Conservation (phyloP, 2,888 invertebrate species). For the Luperina testacea region DNA sequence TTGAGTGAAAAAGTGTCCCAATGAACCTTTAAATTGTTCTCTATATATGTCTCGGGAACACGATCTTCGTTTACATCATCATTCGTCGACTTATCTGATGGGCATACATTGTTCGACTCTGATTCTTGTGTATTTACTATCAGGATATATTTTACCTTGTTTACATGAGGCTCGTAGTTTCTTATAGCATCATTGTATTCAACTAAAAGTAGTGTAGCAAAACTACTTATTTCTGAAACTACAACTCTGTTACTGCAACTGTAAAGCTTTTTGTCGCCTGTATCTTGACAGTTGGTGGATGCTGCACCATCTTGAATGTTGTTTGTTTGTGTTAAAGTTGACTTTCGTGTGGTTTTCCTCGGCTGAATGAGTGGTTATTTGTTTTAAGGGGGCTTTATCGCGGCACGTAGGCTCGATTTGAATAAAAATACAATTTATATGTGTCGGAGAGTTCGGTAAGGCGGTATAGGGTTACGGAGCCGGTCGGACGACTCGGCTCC, state of each 20-base stretch:
- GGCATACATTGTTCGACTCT: slow-evolving; percentile 71
- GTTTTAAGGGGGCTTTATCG: slow-evolving; percentile 88
- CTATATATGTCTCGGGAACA: slow-evolving; percentile 78
- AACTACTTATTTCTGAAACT: slow-evolving; percentile 78
- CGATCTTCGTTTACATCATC: slow-evolving; percentile 76
- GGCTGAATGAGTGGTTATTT: slow-evolving; percentile 84
- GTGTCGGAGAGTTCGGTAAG: slow-evolving; percentile 86
- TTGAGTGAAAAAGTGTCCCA: slow-evolving; percentile 82
- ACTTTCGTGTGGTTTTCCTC: slow-evolving; percentile 70
- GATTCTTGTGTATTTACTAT: slow-evolving; percentile 73
- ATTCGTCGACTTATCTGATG: slow-evolving; percentile 76
- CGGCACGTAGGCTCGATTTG: slow-evolving; percentile 88
- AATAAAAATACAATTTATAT: slow-evolving; percentile 90
- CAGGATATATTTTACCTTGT: slow-evolving; percentile 77
- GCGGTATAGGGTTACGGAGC: slow-evolving; percentile 88
- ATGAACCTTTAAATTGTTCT: slow-evolving; percentile 81
- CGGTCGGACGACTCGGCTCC: slow-evolving; percentile 85
- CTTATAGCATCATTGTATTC: slow-evolving; percentile 74
- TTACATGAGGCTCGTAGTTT: slow-evolving; percentile 71
- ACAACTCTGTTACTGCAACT: slow-evolving; percentile 85
- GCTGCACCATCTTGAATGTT: slow-evolving; percentile 71
- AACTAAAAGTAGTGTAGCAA: slow-evolving; percentile 78
- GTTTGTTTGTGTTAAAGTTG: slow-evolving; percentile 71
- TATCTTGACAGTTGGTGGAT: slow-evolving; percentile 63
- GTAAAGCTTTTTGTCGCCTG: slow-evolving; percentile 83